Evolutionary conservation across 2,888 invertebrate genomes (phyloP).

Genomic region (Axea sp.): DNA sequence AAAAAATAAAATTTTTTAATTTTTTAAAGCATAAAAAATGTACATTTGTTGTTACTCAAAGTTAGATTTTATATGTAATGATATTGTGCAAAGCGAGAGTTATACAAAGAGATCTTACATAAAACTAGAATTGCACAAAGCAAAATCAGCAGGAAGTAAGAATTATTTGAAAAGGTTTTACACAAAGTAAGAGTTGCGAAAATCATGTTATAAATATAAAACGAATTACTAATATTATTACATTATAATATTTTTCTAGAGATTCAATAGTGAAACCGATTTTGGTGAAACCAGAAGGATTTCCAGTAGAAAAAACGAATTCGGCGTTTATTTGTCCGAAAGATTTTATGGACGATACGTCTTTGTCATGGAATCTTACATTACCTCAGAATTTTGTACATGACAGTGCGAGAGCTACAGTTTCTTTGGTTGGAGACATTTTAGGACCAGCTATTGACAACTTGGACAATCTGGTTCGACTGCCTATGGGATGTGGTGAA

Average conservation of each 20-base stretch:
- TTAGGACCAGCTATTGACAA: slow-evolving; percentile 84
- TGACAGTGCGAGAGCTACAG: slow-evolving; percentile 83
- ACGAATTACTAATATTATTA: not conserved
- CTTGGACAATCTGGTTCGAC: slow-evolving; percentile 83
- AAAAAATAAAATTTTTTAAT: no score
- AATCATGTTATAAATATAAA: slow-evolving; percentile 3
- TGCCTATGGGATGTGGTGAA: slow-evolving; percentile 90
- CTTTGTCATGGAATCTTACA: slow-evolving; percentile 79
- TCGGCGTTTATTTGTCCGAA: slow-evolving; percentile 85
- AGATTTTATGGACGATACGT: slow-evolving; percentile 78
- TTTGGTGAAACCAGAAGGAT: slow-evolving; percentile 86
- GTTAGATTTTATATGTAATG: no score
- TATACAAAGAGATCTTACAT: no score
- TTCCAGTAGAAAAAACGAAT: slow-evolving; percentile 83
- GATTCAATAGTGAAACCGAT: slow-evolving; percentile 84
- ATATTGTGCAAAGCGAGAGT: no score
- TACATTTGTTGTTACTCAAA: no score
- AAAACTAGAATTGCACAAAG: no score
- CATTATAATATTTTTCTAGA: slow-evolving; percentile 67
- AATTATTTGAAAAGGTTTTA: no score
- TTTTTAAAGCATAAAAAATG: no score
- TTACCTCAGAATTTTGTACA: slow-evolving; percentile 82
- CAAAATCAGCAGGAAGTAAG: no score
- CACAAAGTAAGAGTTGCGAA: no score
- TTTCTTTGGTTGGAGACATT: slow-evolving; percentile 84